These are phyloP conservation scores for Parnassius smintheus DNA, from an alignment of 2,888 invertebrate genomes.

Conservation along the genomic window DNA sequence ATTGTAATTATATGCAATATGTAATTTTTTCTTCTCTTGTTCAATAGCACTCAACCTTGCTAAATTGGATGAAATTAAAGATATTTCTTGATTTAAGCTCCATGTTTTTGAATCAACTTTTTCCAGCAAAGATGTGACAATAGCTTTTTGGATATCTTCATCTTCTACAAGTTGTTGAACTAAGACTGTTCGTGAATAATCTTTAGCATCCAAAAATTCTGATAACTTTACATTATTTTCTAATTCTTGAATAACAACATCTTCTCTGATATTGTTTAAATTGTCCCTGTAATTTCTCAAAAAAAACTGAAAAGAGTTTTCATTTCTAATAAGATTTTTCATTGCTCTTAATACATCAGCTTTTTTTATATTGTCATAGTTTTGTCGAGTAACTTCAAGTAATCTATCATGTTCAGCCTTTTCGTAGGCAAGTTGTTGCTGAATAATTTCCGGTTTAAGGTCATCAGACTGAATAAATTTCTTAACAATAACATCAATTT, in stretches of 20 bases:
- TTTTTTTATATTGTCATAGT: slow-evolving; percentile 82
- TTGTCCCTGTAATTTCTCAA: slow-evolving; percentile 84
- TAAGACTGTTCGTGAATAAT: slow-evolving; percentile 81
- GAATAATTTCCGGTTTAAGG: slow-evolving; percentile 80
- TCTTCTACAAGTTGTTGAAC: slow-evolving; percentile 84
- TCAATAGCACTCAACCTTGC: slow-evolving; percentile 87
- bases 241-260: slow-evolving; percentile 78
- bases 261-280: slow-evolving; percentile 84
- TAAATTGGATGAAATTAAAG: slow-evolving; percentile 86
- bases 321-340: slow-evolving; percentile 85
- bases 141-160: slow-evolving; percentile 86
- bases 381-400: slow-evolving; percentile 80
- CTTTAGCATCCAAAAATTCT: slow-evolving; percentile 82
- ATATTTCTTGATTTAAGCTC: slow-evolving; percentile 88
- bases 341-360: slow-evolving; percentile 86
- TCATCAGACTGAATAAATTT: slow-evolving; percentile 83
- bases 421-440: slow-evolving; percentile 85
- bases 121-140: slow-evolving; percentile 86
- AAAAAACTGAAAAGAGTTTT: slow-evolving; percentile 80
- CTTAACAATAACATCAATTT: slow-evolving; percentile 82
- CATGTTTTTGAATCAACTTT: slow-evolving; percentile 88
- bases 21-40: slow-evolving; percentile 85
- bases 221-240: slow-evolving; percentile 82
- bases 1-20: slow-evolving; percentile 85
- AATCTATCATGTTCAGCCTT: slow-evolving; percentile 84